Base-by-base conservation (phyloP, 37 sponge, comb jelly and placozoan species). In the Bolinopsis microptera region DNA sequence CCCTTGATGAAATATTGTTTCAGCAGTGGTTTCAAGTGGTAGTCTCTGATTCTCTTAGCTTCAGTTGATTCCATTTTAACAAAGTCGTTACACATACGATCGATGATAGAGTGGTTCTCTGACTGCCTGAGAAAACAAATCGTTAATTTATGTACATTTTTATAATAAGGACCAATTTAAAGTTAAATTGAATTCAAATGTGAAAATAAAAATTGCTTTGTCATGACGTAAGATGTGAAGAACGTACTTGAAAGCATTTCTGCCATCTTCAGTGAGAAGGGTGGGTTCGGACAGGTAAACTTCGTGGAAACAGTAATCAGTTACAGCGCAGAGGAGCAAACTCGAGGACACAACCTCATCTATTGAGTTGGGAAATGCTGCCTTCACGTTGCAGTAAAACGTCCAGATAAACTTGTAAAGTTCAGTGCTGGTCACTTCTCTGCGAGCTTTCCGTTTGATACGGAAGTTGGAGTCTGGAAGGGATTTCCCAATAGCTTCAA, bases 31-130 rank as follows among this genome's bases (percentile, higher is more conserved):
- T 86, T 86, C 18, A 86, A 48, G 28, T 86, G 90, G 90, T 86
- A 86, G 61, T 86, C 90, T 34, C 90, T 40, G 5, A 86, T 86
- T 40, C 90, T 39, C 30, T 86, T 86, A 27, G 90, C 61, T 40
- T 86, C 90, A n/a, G 90, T 86, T 39, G 90, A 86, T 2, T 86
- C 90, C 90, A 86, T 86, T 48, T 86, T 86, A 0, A 86, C 30
- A 40, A 86, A 86, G 1, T 86, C 90, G 21, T 8, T 24, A 27
- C 90, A 86, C 30, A 86, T 35, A 26, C 90, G 41, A 40, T 86
- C 90, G 24, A 86, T 41, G 1, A 86, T 86, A 0, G 90, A 86
- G 36, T 39, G 37, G 90, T 41, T 86, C 90, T 86, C 61, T 24
- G 90, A 41, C 25, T 39, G 61, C 90, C 90, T 86, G 90, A 23